Evolutionary conservation across 2,797 vertebrate species (phyloP), one percentile per base, ranked within the genome.

Genomic region (Falco peregrinus): DNA sequence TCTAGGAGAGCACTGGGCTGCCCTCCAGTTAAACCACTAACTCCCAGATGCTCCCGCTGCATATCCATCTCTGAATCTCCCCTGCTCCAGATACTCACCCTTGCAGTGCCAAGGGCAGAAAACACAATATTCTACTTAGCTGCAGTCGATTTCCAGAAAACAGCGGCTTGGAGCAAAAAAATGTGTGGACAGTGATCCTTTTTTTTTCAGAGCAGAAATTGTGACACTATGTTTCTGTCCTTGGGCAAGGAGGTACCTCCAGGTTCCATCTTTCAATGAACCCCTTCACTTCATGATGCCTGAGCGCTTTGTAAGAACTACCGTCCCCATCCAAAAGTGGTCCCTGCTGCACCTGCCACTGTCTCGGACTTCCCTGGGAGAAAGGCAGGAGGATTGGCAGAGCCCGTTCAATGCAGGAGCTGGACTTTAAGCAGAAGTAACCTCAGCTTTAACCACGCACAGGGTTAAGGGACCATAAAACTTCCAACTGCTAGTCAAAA

Each of bases 21-120:
- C 74, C 75, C 57, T 94, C 81, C 93, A 84, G 83, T 74, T 92
- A 94, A 74, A 94, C 43, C 56, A 84, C 71, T 71, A 76, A 61
- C 43, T 83, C 84, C 69, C 51, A 89, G 77, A 68, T 84, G 90
- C 67, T 87, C 76, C 89, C 2, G 13, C 69, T 77, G 86, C 53
- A 65, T 87, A 73, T 67, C 54, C 56, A 67, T 70, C 82, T 81
- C 60, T 47, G 17, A 93, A 70, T 83, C 26, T 75, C 13, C 57
- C 43, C 37, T 70, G 87, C 71, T 93, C 71, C 78, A 76, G 28
- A 76, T 14, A 94, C 10, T 53, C 60, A 94, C 80, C 71, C 41
- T 70, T n/a, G 82, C 41, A 83, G 29, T 33, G 84, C 71, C 4
- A 0, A 87, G 37, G 81, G 93, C 64, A 78, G 35, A 84, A 84